These are phyloP conservation scores for Brachypterus glaber DNA, from an alignment of 2,888 invertebrate species.

Conservation along the genomic window DNA sequence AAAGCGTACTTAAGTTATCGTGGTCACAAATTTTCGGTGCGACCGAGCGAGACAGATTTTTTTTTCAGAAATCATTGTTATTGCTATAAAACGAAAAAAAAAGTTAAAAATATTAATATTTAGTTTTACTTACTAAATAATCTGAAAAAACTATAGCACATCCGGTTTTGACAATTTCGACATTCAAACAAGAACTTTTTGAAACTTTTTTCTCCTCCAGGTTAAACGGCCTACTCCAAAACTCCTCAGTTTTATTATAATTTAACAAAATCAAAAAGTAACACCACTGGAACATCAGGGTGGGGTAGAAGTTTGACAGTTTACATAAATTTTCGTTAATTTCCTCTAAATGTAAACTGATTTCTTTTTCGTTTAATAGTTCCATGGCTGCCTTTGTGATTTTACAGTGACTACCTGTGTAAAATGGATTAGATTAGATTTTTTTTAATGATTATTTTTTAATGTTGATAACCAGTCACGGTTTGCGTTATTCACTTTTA, in stretches of 20 bases:
- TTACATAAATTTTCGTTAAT: conserved; percentile 51
- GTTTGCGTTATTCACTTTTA: not conserved
- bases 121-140: conserved; percentile 55
- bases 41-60: too few species aligned
- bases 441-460: too few species aligned
- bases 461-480: too few species aligned
- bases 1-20: too few species aligned
- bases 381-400: conserved; percentile 48
- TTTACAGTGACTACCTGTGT: conserved; percentile 43
- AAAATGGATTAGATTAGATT: too few species aligned
- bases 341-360: conserved; percentile 42
- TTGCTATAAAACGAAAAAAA: too few species aligned
- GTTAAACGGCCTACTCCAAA: conserved; percentile 52
- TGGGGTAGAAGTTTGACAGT: conserved; percentile 49
- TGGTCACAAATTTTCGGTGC: too few species aligned
- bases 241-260: conserved; percentile 56
- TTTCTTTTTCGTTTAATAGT: conserved; percentile 22
- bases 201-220: too few species aligned
- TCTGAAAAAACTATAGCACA: conserved; percentile 68
- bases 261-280: conserved; percentile 65
- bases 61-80: too few species aligned
- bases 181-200: conserved; percentile 38
- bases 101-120: too few species aligned
- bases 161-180: conserved; percentile 56
- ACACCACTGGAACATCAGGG: conserved; percentile 68